Evolutionary conservation across 1,140 invertebrate species (phyloP).

Genomic region (Ridgeia piscesae): DNA sequence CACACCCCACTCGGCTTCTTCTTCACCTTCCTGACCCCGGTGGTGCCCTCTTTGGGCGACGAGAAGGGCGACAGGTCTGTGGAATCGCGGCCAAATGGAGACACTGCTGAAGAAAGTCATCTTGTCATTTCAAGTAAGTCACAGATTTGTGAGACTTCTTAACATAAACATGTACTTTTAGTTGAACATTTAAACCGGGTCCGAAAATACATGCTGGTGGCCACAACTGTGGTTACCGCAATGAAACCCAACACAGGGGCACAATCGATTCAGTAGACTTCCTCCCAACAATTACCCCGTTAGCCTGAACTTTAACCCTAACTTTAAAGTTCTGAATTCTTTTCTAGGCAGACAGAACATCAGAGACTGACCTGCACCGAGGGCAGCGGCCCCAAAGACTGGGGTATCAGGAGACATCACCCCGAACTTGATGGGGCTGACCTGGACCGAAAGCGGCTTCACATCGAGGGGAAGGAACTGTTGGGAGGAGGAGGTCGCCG

Average conservation of each 20-base stretch:
- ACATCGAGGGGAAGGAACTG: background rate
- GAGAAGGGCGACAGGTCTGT: background rate
- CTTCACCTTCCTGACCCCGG: background rate
- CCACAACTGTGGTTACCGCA: too few species aligned
- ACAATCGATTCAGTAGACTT: too few species aligned
- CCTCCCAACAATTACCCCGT: too few species aligned
- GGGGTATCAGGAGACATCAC: background rate
- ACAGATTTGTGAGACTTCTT: background rate
- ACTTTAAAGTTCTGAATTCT: too few species aligned
- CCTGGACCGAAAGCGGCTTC: conserved; percentile 38
- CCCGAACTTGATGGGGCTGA: background rate
- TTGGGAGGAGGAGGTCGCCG: background rate
- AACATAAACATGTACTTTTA: too few species aligned
- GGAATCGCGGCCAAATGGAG: background rate
- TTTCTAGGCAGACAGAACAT: background rate
- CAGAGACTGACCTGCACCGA: background rate
- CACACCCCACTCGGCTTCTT: background rate
- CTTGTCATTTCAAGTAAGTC: background rate
- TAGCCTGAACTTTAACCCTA: too few species aligned
- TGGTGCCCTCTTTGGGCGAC: background rate
- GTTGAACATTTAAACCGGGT: too few species aligned
- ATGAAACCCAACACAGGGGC: too few species aligned
- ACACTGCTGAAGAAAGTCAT: background rate
- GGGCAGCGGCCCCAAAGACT: background rate
- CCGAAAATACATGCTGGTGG: too few species aligned